Conservation (phyloP, 2,113 vertebrate genomes). For the Clarias batrachus region DNA sequence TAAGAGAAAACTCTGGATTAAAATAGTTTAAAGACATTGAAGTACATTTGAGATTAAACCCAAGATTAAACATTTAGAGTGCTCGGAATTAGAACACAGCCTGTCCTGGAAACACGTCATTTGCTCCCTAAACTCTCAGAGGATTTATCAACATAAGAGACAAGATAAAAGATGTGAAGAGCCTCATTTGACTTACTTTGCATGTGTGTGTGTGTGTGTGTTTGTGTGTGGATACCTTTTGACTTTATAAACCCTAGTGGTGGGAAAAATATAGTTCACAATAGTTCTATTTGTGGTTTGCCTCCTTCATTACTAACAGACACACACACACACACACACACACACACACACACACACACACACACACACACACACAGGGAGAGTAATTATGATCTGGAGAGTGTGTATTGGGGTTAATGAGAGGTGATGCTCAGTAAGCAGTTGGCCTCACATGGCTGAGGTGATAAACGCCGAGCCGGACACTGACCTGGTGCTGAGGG, state of each 20-base stretch:
- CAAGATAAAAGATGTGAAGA: background rate
- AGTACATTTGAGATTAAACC: background rate
- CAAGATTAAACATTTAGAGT: background rate
- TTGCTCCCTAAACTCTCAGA: background rate
- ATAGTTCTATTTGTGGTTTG: background rate
- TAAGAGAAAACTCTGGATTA: background rate
- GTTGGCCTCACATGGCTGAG: constrained; percentile 51
- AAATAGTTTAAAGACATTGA: background rate
- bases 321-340: constrained; percentile 5
- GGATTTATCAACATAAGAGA: background rate
- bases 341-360: constrained; percentile 65
- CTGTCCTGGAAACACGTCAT: background rate
- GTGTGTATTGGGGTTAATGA: constrained; percentile 67
- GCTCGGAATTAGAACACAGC: background rate
- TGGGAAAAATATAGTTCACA: background rate
- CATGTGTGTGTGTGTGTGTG: no score
- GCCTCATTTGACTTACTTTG: background rate
- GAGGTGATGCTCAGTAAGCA: constrained; percentile 64
- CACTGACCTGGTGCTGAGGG: constrained; percentile 76
- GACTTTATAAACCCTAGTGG: background rate
- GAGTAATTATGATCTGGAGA: constrained; percentile 62
- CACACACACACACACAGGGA: constrained; percentile 62
- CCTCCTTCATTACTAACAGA: constrained; percentile 5
- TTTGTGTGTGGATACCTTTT: background rate
- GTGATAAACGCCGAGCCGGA: constrained; percentile 7